A percentile compares a stretch with the other conserved stretches of the same genome.
Conservation (phyloP, 2,888 invertebrate genomes). For the Microplitis deprimator region DNA sequence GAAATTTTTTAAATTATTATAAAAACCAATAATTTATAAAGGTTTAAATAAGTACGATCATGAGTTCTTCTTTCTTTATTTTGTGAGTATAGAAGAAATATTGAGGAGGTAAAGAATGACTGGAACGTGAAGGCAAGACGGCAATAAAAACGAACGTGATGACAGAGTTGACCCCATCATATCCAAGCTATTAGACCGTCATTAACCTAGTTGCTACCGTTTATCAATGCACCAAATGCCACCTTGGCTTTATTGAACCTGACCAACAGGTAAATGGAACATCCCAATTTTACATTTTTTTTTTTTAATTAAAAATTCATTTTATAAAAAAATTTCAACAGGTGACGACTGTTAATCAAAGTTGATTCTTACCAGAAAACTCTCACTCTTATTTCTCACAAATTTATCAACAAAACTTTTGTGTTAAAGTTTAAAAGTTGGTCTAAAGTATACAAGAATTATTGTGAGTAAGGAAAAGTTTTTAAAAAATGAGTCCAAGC, state of each 20-base stretch:
- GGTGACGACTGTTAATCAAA: constrained; percentile 9
- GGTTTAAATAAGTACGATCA: no score
- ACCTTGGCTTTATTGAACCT: constrained; percentile 39
- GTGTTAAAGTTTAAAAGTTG: neutral
- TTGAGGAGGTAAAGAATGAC: neutral
- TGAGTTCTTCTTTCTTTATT: no score
- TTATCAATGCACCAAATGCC: constrained; percentile 47
- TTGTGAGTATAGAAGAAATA: neutral
- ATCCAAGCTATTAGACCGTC: constrained; percentile 48
- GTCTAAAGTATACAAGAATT: constrained; percentile 3
- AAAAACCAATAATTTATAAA: no score
- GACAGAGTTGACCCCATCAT: neutral
- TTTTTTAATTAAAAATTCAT: neutral
- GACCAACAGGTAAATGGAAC: constrained; percentile 48
- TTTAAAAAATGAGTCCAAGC: neutral
- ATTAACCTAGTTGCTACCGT: constrained; percentile 50
- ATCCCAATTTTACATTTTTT: neutral
- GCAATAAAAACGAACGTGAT: constrained; percentile 4
- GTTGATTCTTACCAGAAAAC: neutral
- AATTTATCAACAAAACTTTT: neutral
- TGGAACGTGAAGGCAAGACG: neutral
- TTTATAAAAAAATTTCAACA: neutral
- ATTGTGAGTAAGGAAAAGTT: neutral
- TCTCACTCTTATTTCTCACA: constrained; percentile 6
- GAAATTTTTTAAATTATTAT: no score